Conservation (phyloP, 2,888 invertebrate species). For the Ceriagrion tenellum region DNA sequence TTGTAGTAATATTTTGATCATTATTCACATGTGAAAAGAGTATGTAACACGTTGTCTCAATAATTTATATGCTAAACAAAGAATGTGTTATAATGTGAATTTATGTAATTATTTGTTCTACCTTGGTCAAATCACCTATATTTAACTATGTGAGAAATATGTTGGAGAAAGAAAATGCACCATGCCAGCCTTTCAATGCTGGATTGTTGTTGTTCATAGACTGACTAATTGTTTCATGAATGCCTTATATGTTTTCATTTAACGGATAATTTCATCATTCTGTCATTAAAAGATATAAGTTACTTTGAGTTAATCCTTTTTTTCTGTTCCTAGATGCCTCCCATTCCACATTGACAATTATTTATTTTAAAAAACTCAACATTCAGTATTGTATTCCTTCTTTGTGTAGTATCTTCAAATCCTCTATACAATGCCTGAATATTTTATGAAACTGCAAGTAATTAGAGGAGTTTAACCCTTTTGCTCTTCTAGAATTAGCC, state of each 20-base stretch:
- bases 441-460: no score
- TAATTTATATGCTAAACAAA: conserved; percentile 15
- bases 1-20: conserved; percentile 29
- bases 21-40: not conserved
- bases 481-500: no score
- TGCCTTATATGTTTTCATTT: conserved; percentile 34
- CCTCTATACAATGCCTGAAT: no score
- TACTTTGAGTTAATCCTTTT: not conserved
- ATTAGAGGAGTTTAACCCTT: no score
- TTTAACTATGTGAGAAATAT: not conserved
- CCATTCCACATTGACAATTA: no score
- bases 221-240: conserved; percentile 25
- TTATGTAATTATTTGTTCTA: not conserved
- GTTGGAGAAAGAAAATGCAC: not conserved
- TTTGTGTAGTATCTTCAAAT: no score
- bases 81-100: not conserved
- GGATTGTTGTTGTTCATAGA: conserved; percentile 32
- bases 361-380: no score
- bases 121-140: not conserved
- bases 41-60: not conserved
- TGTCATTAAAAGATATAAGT: conserved; percentile 36
- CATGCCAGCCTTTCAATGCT: not conserved
- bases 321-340: not conserved
- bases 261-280: conserved; percentile 12
- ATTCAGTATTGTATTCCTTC: no score